Base-by-base conservation (phyloP, 2,113 vertebrate genomes). In the Sinosuthora webbiana region DNA sequence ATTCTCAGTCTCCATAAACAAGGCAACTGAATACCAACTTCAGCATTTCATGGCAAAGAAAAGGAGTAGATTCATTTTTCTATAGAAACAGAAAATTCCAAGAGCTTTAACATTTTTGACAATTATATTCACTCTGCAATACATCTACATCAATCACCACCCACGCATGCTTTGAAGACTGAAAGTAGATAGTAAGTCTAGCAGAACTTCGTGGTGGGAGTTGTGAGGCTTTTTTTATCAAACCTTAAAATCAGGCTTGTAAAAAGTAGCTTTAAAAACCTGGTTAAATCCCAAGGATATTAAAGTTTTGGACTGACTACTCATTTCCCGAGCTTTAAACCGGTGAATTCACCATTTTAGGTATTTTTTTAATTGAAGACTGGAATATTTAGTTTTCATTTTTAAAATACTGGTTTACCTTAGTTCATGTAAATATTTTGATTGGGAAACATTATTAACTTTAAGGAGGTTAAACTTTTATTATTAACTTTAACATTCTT, bases 131-230 rank as follows among this genome's bases (percentile, higher is more conserved):
- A 44, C 52, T 87, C 88, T 67, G 74, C 88, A 91, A 89, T 87
- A n/a, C n/a, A 53, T 95, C 94, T 94, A 70, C 89, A 93, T 95
- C 89, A 88, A 70, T 97, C 90, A 95, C 68, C 80, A 89, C 96
- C 94, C 88, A 95, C 95, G 1, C 15, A 10, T 9, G 67, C 91
- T 95, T 92, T 96, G 85, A 97, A 93, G 93, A 87, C 83, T 78
- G 67, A 93, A 92, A 91, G 81, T 86, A 90, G 84, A 71, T 89
- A 94, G 89, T 80, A 93, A 88, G 94, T 92, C 91, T 94, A 94
- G 89, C 85, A 94, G 92, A 96, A 85, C 67, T 90, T 91, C 37
- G 1, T 74, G 64, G 86, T 91, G 76, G 90, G 94, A 93, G 78
- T 81, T 84, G 57, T 49, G 37, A 81, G 42, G 6, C 11, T 75